phyloP scores from a whole-genome alignment of 2,113 vertebrate species.

The Polypterus bichir region DNA sequence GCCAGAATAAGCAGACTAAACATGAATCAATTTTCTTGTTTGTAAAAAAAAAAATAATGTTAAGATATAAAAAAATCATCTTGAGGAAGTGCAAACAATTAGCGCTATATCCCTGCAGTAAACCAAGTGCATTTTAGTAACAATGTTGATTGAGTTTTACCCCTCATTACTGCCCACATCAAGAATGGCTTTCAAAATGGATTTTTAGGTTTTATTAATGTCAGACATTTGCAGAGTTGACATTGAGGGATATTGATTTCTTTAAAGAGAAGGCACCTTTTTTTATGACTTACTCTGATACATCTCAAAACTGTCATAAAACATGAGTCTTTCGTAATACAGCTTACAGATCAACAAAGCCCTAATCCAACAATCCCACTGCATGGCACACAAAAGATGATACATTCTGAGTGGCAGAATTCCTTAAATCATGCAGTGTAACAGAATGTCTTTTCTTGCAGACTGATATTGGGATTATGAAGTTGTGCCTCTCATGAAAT shows the following conservation, averaged over 20 bases:
- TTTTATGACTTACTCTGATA: constrained; percentile 30
- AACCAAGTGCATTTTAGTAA: constrained; percentile 31
- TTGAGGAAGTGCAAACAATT: no score
- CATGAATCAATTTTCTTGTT: no score
- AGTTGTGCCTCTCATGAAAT: no score
- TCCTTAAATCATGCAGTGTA: neutral
- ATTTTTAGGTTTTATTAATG: constrained; percentile 62
- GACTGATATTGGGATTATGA: no score
- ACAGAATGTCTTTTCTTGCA: no score
- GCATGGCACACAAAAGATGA: neutral
- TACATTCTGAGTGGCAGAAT: neutral
- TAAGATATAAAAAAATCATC: no score
- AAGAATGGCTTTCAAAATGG: constrained; percentile 46
- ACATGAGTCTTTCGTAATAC: constrained; percentile 12
- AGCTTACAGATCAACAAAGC: constrained; percentile 34
- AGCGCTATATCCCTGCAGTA: no score
- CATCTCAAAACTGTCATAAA: constrained; percentile 40
- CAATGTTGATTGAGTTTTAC: constrained; percentile 55
- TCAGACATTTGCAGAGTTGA: constrained; percentile 42
- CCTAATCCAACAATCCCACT: constrained; percentile 15
- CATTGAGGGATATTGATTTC: constrained; percentile 49
- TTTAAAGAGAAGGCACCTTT: constrained; percentile 33
- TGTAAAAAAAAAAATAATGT: no score
- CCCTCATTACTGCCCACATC: constrained; percentile 49
- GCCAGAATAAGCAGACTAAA: no score